Conservation (phyloP, 92 coral and sea anemone genomes). For the Porites cylindrica region DNA sequence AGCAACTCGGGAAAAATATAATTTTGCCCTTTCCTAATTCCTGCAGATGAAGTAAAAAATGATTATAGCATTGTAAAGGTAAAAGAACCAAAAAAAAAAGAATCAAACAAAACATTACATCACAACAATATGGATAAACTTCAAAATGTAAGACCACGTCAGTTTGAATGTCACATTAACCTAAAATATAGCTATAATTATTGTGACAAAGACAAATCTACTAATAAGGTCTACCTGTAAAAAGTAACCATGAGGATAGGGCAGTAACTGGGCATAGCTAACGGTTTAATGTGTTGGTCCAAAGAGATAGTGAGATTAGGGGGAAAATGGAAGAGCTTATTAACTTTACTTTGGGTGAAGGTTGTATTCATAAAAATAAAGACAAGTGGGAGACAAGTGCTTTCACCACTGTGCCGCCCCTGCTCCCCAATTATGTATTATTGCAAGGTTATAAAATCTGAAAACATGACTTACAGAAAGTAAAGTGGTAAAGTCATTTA, state of each 20-base stretch:
- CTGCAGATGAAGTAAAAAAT: not conserved
- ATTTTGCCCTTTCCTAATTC: slow-evolving; percentile 9
- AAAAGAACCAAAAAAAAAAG: not conserved
- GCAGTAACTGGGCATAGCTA: slow-evolving; percentile 44
- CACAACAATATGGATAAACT: not conserved
- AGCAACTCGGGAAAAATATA: not conserved
- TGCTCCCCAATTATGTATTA: no score
- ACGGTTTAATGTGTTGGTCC: slow-evolving; percentile 62
- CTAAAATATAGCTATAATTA: no score
- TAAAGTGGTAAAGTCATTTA: no score
- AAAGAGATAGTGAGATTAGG: slow-evolving; percentile 49
- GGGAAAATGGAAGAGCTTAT: slow-evolving; percentile 5
- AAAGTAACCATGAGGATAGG: slow-evolving; percentile 58
- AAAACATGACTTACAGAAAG: no score
- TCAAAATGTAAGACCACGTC: no score
- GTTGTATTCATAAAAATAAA: no score
- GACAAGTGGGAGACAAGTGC: no score
- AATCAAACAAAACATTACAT: not conserved
- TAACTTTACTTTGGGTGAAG: not conserved
- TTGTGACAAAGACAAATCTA: not conserved
- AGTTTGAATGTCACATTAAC: no score
- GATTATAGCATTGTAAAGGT: no score
- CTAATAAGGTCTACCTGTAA: slow-evolving; percentile 34
- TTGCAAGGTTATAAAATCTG: no score
- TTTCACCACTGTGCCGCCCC: no score